Evolutionary conservation across 1,140 invertebrate species (phyloP).

Genomic region (Lysiphlebus fabarum): DNA sequence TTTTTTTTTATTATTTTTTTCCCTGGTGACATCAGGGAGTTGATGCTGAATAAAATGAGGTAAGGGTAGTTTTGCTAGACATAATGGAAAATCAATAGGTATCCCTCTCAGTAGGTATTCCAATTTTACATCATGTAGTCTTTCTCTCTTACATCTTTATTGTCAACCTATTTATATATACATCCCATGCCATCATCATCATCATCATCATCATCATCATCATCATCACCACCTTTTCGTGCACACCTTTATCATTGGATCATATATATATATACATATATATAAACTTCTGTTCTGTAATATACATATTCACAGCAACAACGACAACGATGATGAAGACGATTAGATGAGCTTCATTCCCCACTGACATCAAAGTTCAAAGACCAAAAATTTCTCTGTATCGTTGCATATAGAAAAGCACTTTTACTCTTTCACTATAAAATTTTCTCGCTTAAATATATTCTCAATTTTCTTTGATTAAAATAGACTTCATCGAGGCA

Average conservation of each 20-base stretch:
- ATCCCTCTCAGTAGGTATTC: constrained; percentile 10
- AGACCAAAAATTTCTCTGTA: constrained; percentile 18
- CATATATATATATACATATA: constrained; percentile 11
- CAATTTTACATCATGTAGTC: no score
- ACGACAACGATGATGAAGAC: background rate
- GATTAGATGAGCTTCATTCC: background rate
- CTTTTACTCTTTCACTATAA: background rate
- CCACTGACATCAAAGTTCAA: constrained; percentile 26
- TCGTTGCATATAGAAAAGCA: background rate
- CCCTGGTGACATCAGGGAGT: constrained; percentile 6
- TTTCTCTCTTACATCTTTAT: background rate
- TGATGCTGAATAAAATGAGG: constrained; percentile 2
- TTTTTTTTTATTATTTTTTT: background rate
- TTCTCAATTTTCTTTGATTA: constrained; percentile 18
- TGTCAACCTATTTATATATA: constrained; percentile 13
- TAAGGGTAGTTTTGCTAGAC: constrained; percentile 10
- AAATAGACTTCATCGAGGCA: constrained; percentile 31
- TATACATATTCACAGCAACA: constrained; percentile 29
- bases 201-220: constrained; percentile 7
- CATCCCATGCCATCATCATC: constrained; percentile 11
- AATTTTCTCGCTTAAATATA: no score
- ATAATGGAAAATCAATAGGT: constrained; percentile 40
- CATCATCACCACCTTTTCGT: constrained; percentile 8
- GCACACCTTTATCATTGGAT: background rate
- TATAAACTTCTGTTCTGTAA: constrained; percentile 26